phyloP scores from a whole-genome alignment of 2,888 invertebrate genomes.

The Aplocera efformata region DNA sequence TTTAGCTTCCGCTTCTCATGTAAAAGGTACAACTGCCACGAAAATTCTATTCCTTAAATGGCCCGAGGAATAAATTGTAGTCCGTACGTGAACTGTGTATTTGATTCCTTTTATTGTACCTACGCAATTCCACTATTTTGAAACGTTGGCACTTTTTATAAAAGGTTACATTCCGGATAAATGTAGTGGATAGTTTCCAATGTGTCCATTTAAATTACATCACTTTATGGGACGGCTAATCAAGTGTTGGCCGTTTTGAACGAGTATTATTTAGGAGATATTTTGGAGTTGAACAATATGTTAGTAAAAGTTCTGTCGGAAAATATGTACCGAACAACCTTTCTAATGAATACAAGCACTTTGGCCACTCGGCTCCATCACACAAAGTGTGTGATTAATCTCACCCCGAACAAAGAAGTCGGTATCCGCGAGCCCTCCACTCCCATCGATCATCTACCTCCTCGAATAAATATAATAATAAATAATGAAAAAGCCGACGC shows the following conservation, averaged over 20 bases:
- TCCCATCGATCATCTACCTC: slow-evolving; percentile 72
- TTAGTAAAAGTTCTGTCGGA: slow-evolving; percentile 5
- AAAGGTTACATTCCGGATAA: slow-evolving; percentile 17
- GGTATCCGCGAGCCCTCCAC: slow-evolving; percentile 62
- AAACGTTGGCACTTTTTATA: slow-evolving; percentile 37
- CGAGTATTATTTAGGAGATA: not conserved
- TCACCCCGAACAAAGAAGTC: slow-evolving; percentile 69
- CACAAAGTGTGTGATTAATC: slow-evolving; percentile 71
- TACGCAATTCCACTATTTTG: slow-evolving; percentile 39
- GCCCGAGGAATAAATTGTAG: slow-evolving; percentile 62
- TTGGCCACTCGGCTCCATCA: slow-evolving; percentile 55
- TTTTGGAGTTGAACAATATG: not conserved
- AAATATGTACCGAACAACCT: slow-evolving; percentile 42
- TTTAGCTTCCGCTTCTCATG: slow-evolving; percentile 55
- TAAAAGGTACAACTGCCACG: slow-evolving; percentile 60
- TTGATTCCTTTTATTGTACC: slow-evolving; percentile 41
- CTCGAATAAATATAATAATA: slow-evolving; percentile 77
- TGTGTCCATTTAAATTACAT: slow-evolving; percentile 3
- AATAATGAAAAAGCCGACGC: slow-evolving; percentile 57
- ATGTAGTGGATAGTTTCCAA: slow-evolving; percentile 23
- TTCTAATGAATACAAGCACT: slow-evolving; percentile 67
- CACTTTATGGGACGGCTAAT: slow-evolving; percentile 1
- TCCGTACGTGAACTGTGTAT: slow-evolving; percentile 59
- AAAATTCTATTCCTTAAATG: slow-evolving; percentile 65
- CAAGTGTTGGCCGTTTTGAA: not conserved